These are phyloP conservation scores for Tetrax tetrax DNA, from an alignment of 2,113 vertebrate genomes.

Conservation along the genomic window DNA sequence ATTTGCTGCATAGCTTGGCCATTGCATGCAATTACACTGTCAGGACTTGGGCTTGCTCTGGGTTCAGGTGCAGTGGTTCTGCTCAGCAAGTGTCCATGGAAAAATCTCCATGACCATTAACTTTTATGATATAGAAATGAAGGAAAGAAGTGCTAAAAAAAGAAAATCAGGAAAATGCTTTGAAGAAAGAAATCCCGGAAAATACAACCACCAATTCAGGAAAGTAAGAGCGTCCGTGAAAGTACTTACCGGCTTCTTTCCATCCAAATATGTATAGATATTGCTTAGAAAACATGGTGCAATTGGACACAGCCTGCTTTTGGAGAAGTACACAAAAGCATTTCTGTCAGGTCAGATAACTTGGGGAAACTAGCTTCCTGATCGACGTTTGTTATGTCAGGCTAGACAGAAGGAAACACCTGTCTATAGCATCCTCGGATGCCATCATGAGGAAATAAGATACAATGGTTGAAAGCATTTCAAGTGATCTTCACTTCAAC, in stretches of 20 bases:
- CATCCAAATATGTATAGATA: neutral
- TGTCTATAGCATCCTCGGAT: neutral
- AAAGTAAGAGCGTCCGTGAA: neutral
- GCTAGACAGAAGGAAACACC: neutral
- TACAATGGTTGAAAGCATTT: neutral
- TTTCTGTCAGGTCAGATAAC: neutral
- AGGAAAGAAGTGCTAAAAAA: neutral
- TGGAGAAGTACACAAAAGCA: neutral
- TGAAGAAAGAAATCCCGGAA: neutral
- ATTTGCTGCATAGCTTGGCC: neutral
- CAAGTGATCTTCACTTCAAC: neutral
- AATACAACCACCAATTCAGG: neutral
- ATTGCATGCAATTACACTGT: rapidly evolving
- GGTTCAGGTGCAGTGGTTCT: neutral
- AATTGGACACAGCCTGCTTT: neutral
- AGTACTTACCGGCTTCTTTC: neutral
- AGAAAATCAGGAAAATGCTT: neutral
- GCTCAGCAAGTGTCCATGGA: neutral
- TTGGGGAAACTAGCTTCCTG: neutral
- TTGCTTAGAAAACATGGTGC: neutral
- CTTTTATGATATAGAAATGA: neutral
- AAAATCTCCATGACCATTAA: rapidly evolving
- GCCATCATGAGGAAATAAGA: neutral
- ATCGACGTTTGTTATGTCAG: neutral
- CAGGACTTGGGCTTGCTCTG: neutral